Conservation (phyloP, 2,888 invertebrate genomes). For the Keiferia lycopersicella region DNA sequence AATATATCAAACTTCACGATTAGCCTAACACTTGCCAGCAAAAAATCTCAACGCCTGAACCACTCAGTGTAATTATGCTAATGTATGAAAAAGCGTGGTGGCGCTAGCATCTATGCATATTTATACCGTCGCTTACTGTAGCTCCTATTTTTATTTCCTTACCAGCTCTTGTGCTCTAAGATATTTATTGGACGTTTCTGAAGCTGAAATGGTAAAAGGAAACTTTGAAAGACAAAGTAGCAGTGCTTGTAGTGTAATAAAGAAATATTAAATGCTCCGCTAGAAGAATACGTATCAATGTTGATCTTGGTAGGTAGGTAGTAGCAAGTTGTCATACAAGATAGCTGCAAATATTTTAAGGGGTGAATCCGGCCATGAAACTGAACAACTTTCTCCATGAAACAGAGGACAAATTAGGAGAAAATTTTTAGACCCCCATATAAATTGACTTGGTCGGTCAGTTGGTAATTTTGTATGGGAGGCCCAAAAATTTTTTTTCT, state of each 20-base stretch:
- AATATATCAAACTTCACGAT: background rate
- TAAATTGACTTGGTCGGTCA: no score
- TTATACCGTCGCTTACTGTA: constrained; percentile 36
- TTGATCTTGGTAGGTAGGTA: no score
- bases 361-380: no score
- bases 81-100: constrained; percentile 39
- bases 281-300: no score
- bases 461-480: no score
- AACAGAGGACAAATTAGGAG: no score
- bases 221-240: constrained; percentile 2
- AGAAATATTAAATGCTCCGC: background rate
- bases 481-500: no score
- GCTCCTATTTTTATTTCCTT: constrained; percentile 16
- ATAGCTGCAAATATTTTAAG: no score
- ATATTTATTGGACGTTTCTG: constrained; percentile 17
- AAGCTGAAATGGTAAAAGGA: constrained; percentile 5
- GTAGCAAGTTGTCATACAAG: no score
- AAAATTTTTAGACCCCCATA: no score
- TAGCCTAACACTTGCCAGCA: background rate
- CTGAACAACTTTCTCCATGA: no score
- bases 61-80: constrained; percentile 43
- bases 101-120: constrained; percentile 42
- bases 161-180: constrained; percentile 5
- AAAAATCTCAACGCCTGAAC: constrained; percentile 32
- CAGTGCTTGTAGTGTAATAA: background rate